Evolutionary conservation across 2,888 invertebrate genomes (phyloP).

Genomic region (Tetragonula carbonaria): DNA sequence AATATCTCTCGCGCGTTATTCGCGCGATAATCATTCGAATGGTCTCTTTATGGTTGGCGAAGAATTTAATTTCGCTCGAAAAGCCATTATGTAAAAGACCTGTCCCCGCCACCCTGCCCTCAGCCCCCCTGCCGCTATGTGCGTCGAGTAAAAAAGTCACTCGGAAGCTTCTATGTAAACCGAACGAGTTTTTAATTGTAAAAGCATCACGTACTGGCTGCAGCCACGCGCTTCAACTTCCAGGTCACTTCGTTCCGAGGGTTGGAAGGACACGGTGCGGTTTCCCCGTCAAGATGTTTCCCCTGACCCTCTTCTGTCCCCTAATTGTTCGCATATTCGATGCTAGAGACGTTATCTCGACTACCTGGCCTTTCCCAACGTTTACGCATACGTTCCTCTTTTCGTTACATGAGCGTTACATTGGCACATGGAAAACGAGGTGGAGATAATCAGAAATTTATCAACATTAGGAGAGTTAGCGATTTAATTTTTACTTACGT

Average conservation of each 20-base stretch:
- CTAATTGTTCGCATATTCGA: constrained; percentile 61
- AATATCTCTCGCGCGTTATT: constrained; percentile 3
- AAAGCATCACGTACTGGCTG: constrained; percentile 34
- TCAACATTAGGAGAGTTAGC: no score
- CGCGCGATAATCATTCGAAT: constrained; percentile 1
- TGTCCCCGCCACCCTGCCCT: background rate
- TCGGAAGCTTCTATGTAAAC: constrained; percentile 46
- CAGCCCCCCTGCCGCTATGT: constrained; percentile 18
- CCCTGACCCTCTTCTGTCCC: constrained; percentile 36
- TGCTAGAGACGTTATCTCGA: constrained; percentile 52
- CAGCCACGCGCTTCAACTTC: constrained; percentile 20
- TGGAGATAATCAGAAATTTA: no score
- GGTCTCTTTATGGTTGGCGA: constrained; percentile 16
- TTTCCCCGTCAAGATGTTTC: constrained; percentile 51
- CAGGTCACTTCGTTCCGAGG: constrained; percentile 44
- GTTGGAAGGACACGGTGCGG: constrained; percentile 61
- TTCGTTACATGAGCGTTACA: background rate
- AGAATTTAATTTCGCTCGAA: constrained; percentile 53
- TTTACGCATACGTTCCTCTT: background rate
- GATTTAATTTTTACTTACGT: no score
- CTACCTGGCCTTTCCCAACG: constrained; percentile 31
- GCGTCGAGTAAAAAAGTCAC: constrained; percentile 34
- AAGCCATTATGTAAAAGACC: constrained; percentile 60
- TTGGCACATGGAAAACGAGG: background rate
- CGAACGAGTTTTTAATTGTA: constrained; percentile 61